Base-by-base conservation (phyloP, 2,113 vertebrate species). In the Lepus europaeus region DNA sequence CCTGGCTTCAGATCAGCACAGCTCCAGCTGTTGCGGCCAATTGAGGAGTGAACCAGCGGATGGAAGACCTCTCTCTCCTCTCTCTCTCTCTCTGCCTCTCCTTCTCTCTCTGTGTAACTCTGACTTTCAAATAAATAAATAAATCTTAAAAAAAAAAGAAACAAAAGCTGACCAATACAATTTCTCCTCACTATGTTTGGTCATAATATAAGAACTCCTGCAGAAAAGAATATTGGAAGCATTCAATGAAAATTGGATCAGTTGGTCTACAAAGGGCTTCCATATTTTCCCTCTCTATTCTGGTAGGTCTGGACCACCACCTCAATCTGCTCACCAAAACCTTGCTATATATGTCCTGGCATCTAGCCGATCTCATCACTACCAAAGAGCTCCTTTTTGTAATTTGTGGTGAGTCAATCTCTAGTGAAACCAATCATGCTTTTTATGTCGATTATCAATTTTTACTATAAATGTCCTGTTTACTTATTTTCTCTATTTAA, bases 361-460 rank as follows among this genome's bases (percentile, higher is more conserved):
- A 36, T 59, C 79, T 36, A 93, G 13, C 53, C 11, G 51, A 59
- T 53, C 6, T 63, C 27, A 86, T 27, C 72, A 53, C 31, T 89
- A 17, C 83, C 73, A 89, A 77, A 39, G 22, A 83, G 20, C 36
- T 83, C 69, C 51, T 19, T 68, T 3, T 45, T 78, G 27, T 88
- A 80, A 77, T 77, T 73, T 51, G 23, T 72, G 56, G 87, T 74
- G 64, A 23, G 25, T 63, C 78, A 7, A 88, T 87, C 56, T 82
- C 27, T 72, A 93, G 1, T 16, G 31, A 83, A 77, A 25, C 73
- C 59, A 83, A 73, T 17, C 10, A 84, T 49, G 51, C 31, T 89
- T 96, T 92, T 77, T 84, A 49, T 63, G 31, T 70, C 85, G 59
- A 87, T 66, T 86, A 36, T 69, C 33, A 8, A 68, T 68, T 94